phyloP scores from a whole-genome alignment of 2,113 vertebrate species.

The Centropus unirufus region DNA sequence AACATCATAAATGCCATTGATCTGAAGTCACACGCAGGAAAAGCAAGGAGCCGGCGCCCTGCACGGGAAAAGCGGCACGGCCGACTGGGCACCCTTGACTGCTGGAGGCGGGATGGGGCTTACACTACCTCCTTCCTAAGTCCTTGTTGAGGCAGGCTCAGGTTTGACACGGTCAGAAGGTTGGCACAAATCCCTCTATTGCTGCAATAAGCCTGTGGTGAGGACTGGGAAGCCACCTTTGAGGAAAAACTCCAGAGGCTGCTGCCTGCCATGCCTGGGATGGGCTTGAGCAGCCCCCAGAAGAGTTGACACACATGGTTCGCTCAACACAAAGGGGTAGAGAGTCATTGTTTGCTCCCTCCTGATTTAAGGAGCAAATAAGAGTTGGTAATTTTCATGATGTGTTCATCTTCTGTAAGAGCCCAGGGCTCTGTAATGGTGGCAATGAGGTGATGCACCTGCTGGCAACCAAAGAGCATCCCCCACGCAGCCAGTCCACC shows the following conservation, averaged over 20 bases:
- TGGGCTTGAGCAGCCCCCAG: neutral
- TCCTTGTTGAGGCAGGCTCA: neutral
- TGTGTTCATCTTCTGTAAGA: neutral
- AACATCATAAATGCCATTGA: conserved; percentile 32
- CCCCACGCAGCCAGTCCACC: accelerated
- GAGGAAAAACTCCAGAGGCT: neutral
- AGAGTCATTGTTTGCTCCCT: neutral
- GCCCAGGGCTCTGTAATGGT: neutral
- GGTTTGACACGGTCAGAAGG: neutral
- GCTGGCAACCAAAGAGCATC: neutral
- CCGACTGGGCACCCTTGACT: neutral
- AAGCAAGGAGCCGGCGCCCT: neutral
- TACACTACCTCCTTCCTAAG: neutral
- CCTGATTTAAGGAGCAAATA: neutral
- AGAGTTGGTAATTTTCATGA: neutral
- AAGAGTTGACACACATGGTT: neutral
- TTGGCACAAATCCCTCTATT: accelerated
- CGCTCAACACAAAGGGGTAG: accelerated
- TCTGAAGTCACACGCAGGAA: neutral
- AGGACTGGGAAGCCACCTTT: neutral
- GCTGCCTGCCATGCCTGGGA: neutral
- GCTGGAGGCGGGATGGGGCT: neutral
- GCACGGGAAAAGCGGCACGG: neutral
- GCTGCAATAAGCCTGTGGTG: neutral
- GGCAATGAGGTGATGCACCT: neutral